Evolutionary conservation across 1,140 invertebrate species (phyloP), one percentile per base, ranked within the genome.

Genomic region (Delia radicum): DNA sequence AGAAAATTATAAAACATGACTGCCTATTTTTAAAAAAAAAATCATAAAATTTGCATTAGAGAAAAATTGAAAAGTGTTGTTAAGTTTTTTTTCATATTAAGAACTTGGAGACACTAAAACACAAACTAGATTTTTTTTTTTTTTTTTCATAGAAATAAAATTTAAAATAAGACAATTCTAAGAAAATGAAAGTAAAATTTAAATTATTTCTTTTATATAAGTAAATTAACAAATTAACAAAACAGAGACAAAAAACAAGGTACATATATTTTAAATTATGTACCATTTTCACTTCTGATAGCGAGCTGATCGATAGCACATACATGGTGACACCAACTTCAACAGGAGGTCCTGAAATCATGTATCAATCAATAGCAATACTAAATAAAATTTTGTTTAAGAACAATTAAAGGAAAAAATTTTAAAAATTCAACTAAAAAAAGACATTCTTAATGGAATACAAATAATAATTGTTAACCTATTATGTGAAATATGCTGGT

Each of bases 211-310:
- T 10, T 42, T 42, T 42, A 10, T 42, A 42, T 15, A 42, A 10
- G 37, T 42, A 10, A 42, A 42, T 42, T 13, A 15, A 42, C 3
- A 42, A 31, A 63, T 62, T 24, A 33, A 24, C 4, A 55, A 55
- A 55, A 21, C 3, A 55, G 29, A 63, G 79, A 55, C 48, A 4
- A 55, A 7, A 37, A 8, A 55, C 4, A 78, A 83, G 81, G 85
- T 86, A 86, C 84, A 84, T 79, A 61, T 65, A 79, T 79, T 33
- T 81, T 81, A 29, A 81, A 78, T 76, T 84, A 83, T 82, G 85
- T 95, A 98, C 96, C 97, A 98, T 98, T 93, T 97, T 95, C 88
- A 98, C 96, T 95, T 98, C 96, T 89, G 95, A 97, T 88, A 98
- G 94, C 89, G 96, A 97, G 92, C 95, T 97, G 92, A 98, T 98